Evolutionary conservation across 2,797 vertebrate genomes (phyloP), one percentile per base, ranked within the genome.

Genomic region (Clarias fuscus): DNA sequence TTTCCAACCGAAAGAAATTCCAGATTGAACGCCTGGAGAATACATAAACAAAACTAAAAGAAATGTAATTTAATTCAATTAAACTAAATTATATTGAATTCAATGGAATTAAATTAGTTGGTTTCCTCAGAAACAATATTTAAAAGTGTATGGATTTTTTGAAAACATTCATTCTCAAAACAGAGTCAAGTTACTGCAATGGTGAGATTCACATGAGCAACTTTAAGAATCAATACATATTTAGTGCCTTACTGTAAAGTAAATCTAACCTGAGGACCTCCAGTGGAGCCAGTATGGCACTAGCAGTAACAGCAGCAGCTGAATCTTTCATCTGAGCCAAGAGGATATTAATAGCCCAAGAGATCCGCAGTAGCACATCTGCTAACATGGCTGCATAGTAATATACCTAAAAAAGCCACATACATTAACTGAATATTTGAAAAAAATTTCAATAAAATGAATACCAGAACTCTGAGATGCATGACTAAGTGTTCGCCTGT

Each of bases 1-100:
- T 97, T 90, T 97, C 96, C 92, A 97, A 88, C 0, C 95, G 95
- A 91, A 97, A 96, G 90, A 97, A 95, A 89, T 97, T 97, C 96
- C 96, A 97, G 85, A 97, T 95, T 89, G 95, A 97, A 62, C 96
- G 94, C 89, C 96, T 97, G 88, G 24, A 70, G 14, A 77, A 83
- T 48, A 64, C 48, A 73, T 17, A 75, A 71, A 17, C 1, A n/a
- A 22, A 65, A 65, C 24, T 18, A 6, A 82, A 68, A 30, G 1
- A 1, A 10, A 27, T 40, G 15, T 0, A 83, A 61, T 83, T 61
- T 6, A 72, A 59, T 40, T 3, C 53, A 14, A 56, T 56, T 56
- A 14, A 56, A 56, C 53, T 56, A 14, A 56, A 70, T 71, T 8
- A 80, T 11, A 37, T n/a, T 27, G 30, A 82, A 68, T 56, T 1